Percentiles rank a stretch among this genome's conserved stretches.
Conservation (phyloP, 2,888 invertebrate genomes). For the Scaptomyza tumidula region DNA sequence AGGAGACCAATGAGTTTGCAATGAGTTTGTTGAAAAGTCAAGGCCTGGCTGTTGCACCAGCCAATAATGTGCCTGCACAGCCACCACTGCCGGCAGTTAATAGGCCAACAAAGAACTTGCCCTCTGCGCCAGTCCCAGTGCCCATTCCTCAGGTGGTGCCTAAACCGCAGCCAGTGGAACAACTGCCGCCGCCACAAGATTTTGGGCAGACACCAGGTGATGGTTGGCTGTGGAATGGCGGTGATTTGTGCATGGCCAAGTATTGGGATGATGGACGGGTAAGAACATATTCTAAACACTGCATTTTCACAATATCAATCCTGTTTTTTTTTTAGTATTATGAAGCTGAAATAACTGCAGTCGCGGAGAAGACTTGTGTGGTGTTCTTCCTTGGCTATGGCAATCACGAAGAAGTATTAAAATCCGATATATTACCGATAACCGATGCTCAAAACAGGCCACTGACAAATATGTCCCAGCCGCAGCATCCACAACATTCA, state of each 20-base stretch:
- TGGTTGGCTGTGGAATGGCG: slow-evolving; percentile 89
- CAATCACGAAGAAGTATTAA: slow-evolving; percentile 94
- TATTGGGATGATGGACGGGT: slow-evolving; percentile 97
- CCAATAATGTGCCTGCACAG: slow-evolving; percentile 37
- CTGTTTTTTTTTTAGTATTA: slow-evolving; percentile 88
- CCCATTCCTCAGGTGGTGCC: slow-evolving; percentile 17
- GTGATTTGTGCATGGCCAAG: slow-evolving; percentile 94
- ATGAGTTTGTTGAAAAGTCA: slow-evolving; percentile 83
- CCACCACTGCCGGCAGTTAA: slow-evolving; percentile 21
- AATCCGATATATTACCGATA: slow-evolving; percentile 91
- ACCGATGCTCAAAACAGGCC: slow-evolving; percentile 82
- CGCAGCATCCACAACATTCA: slow-evolving; percentile 46
- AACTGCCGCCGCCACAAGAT: slow-evolving; percentile 38
- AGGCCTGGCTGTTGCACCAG: slow-evolving; percentile 63
- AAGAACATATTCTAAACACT: slow-evolving; percentile 70
- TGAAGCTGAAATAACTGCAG: slow-evolving; percentile 92
- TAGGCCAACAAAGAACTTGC: slow-evolving; percentile 16
- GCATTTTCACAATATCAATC: not conserved
- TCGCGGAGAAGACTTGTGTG: slow-evolving; percentile 93
- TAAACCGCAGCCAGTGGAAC: slow-evolving; percentile 38
- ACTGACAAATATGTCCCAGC: slow-evolving; percentile 67
- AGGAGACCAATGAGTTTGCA: slow-evolving; percentile 84
- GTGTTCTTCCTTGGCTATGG: slow-evolving; percentile 95
- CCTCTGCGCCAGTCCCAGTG: slow-evolving; percentile 11
- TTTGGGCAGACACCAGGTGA: slow-evolving; percentile 80